These are phyloP conservation scores for Syngnathus floridae DNA, from an alignment of 2,113 vertebrate species.

Conservation along the genomic window DNA sequence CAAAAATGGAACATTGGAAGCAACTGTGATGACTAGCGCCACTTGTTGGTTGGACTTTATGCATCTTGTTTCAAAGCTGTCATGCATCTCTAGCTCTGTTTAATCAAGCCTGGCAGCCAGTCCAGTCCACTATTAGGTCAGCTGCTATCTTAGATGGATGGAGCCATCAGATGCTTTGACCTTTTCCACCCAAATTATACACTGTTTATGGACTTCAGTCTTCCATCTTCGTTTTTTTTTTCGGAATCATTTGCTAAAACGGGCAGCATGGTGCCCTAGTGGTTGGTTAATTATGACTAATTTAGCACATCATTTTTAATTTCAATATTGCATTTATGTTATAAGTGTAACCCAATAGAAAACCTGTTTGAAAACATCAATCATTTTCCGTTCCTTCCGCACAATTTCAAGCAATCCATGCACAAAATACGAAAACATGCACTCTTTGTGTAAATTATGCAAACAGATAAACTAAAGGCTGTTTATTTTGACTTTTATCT, in stretches of 20 bases:
- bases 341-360: background rate
- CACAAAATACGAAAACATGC: background rate
- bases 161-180: conserved; percentile 61
- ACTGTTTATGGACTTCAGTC: conserved; percentile 22
- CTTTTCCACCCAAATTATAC: conserved; percentile 56
- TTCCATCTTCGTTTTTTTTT: conserved; percentile 5
- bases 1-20: background rate
- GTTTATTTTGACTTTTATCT: too few species aligned
- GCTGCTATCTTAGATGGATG: conserved; percentile 53
- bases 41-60: background rate
- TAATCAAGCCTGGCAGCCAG: conserved; percentile 33
- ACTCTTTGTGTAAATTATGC: too few species aligned
- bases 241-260: background rate
- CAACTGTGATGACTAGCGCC: background rate
- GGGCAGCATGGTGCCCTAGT: background rate
- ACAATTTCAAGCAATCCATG: background rate
- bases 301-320: background rate
- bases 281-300: too few species aligned
- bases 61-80: conserved; percentile 10
- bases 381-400: background rate
- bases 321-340: background rate
- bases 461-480: too few species aligned
- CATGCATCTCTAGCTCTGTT: conserved; percentile 13
- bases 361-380: background rate
- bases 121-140: conserved; percentile 41